Evolutionary conservation across 2,888 invertebrate species (phyloP), one percentile per base, ranked within the genome.

Genomic region (Lepidonotus clava): DNA sequence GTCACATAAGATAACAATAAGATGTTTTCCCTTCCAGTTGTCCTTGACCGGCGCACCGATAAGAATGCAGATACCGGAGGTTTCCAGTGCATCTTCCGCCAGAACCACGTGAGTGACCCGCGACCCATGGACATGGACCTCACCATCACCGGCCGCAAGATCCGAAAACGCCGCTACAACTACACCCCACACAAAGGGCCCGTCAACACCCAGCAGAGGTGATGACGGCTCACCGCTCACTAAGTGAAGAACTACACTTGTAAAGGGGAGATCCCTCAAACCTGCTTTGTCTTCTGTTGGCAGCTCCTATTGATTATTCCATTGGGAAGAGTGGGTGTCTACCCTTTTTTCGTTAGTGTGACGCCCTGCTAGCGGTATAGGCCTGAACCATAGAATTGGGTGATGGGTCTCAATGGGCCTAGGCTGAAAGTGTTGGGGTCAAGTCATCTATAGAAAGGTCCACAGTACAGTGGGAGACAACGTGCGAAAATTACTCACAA

Each of bases 11-110:
- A n/a, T n/a, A n/a, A n/a, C n/a, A n/a, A n/a, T n/a, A n/a, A n/a
- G n/a, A n/a, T n/a, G n/a, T 80, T 38, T 80, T 51, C n/a, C 40
- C 0, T 86, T 80, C 84, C 91, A 94, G 94, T 94, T 86, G 92
- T 93, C 2, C 88, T 94, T 40, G 94, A 94, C 88, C 90, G 94
- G 86, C 92, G 91, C 84, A 89, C 90, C 86, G 93, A 94, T 88
- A 91, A 91, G 87, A 92, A 91, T 89, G 92, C 92, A 90, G 92
- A 93, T 87, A 92, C 91, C 21, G 94, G 94, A 5, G 87, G 90
- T 46, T 94, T 94, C 92, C 94, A 94, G 89, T 88, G 94, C 67
- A 92, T 93, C 2, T 93, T 91, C 90, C 93, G 92, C 86, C 93
- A 93, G 87, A 90, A 91, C 0, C 71, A 90, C 61, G 93, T 94